These are phyloP conservation scores for Premnoplex brunnescens DNA, from an alignment of 2,797 vertebrate species.

Conservation along the genomic window DNA sequence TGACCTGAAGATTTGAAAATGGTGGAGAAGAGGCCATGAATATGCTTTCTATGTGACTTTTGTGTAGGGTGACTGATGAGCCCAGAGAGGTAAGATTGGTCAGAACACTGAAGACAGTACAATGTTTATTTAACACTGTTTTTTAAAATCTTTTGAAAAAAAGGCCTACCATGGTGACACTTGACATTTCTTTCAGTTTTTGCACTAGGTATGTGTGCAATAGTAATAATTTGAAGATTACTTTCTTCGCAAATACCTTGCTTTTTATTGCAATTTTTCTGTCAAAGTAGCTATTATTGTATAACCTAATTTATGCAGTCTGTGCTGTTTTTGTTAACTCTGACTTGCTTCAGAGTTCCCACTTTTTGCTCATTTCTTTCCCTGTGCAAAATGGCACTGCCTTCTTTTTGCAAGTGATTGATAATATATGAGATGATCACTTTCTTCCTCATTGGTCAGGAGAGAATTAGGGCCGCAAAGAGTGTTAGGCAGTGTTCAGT, in stretches of 20 bases:
- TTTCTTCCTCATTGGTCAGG: neutral
- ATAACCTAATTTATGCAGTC: neutral
- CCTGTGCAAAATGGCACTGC: neutral
- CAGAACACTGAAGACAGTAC: neutral
- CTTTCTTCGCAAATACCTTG: neutral
- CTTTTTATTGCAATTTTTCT: neutral
- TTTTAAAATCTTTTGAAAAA: neutral
- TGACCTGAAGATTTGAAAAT: neutral
- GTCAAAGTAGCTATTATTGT: neutral
- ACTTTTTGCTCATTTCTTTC: neutral
- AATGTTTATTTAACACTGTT: neutral
- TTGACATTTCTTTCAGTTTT: neutral
- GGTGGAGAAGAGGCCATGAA: neutral
- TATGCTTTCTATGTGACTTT: neutral
- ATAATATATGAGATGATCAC: neutral
- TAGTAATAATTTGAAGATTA: neutral
- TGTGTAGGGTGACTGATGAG: neutral
- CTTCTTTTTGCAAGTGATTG: neutral
- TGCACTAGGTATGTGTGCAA: neutral
- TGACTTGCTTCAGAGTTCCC: neutral
- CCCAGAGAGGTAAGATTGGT: neutral
- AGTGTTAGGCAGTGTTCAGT: neutral
- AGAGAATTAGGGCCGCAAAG: neutral
- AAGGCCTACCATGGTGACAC: neutral
- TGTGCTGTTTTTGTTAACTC: neutral